Conservation (phyloP, 1,140 invertebrate species). For the Steinernema feltiae region DNA sequence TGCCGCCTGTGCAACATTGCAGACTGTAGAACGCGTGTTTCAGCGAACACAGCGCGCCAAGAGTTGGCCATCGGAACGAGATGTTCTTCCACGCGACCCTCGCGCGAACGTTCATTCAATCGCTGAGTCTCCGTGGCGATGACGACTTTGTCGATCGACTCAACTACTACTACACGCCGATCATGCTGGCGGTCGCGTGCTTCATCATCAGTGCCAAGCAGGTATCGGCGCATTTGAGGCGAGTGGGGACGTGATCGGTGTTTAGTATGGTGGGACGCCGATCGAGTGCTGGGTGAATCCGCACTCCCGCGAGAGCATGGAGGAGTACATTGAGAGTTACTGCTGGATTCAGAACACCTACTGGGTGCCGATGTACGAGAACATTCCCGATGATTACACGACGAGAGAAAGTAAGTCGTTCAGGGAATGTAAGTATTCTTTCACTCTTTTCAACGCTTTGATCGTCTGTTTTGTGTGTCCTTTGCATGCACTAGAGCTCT, state of each 20-base stretch:
- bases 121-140: constrained; percentile 47
- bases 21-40: too few relatives aligned
- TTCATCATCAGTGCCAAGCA: constrained; percentile 56
- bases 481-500: too few relatives aligned
- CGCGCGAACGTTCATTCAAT: constrained; percentile 52
- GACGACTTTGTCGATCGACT: constrained; percentile 46
- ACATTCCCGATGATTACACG: constrained; percentile 59
- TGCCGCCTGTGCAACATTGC: too few relatives aligned
- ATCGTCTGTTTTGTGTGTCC: too few relatives aligned
- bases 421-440: constrained; percentile 16
- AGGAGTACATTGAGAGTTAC: constrained; percentile 56
- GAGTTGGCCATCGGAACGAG: constrained; percentile 37
- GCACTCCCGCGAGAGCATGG: constrained; percentile 55
- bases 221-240: constrained; percentile 22
- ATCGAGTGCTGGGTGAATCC: constrained; percentile 58
- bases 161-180: constrained; percentile 58
- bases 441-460: too few relatives aligned
- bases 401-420: constrained; percentile 42
- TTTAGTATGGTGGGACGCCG: constrained; percentile 55
- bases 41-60: background rate
- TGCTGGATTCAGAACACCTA: constrained; percentile 62
- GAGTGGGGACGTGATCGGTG: background rate
- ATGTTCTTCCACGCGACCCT: constrained; percentile 58
- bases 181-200: constrained; percentile 56
- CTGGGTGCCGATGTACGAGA: constrained; percentile 61